Conservation (phyloP, 2,888 invertebrate genomes). For the Machimus rusticus region DNA sequence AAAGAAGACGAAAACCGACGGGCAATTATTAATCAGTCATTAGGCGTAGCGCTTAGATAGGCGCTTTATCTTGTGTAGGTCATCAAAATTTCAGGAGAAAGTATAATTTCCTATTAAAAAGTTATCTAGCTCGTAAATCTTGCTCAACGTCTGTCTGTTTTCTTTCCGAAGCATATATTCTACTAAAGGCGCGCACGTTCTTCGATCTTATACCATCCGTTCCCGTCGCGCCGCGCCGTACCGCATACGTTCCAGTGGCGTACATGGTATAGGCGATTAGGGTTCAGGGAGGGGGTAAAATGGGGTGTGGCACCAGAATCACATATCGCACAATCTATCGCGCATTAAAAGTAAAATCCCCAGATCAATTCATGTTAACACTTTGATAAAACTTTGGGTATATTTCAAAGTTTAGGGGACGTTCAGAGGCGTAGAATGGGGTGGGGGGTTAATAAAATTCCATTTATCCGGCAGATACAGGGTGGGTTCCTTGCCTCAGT, state of each 20-base stretch:
- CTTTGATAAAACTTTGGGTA: conserved; percentile 42
- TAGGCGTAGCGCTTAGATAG: not conserved
- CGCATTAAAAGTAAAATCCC: conserved; percentile 44
- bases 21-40: not conserved
- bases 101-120: conserved; percentile 25
- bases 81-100: conserved; percentile 16
- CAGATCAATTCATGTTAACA: conserved; percentile 46
- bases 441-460: conserved; percentile 37
- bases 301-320: not conserved
- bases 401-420: conserved; percentile 35
- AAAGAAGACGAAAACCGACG: not conserved
- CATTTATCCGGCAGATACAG: conserved; percentile 20
- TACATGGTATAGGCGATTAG: not conserved
- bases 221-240: not conserved
- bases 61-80: not conserved
- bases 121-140: conserved; percentile 23
- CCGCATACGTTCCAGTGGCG: not conserved
- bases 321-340: conserved; percentile 39
- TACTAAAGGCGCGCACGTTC: not conserved
- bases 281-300: not conserved
- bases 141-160: not conserved
- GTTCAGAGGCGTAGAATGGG: not conserved
- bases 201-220: not conserved
- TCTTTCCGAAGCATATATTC: not conserved
- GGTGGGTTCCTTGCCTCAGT: not conserved